A percentile compares a stretch with the other conserved stretches of the same genome.
These are phyloP conservation scores for Matsumyia berberina DNA, from an alignment of 2,888 invertebrate species.

Conservation along the genomic window DNA sequence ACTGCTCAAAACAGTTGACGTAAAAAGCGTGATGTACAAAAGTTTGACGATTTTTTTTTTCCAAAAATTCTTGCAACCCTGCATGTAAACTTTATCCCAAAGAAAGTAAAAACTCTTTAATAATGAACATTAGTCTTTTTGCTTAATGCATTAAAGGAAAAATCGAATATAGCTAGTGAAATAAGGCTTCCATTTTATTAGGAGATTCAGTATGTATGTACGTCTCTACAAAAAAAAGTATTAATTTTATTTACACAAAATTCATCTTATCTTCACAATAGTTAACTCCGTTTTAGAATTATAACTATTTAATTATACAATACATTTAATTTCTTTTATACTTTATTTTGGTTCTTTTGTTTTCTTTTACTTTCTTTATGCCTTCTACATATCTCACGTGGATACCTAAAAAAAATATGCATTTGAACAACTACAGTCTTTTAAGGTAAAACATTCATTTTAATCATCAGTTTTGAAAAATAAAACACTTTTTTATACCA, in stretches of 20 bases:
- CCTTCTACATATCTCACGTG: slow-evolving; percentile 62
- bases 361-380: slow-evolving; percentile 45
- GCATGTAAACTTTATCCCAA: neutral
- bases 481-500: slow-evolving; percentile 34
- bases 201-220: neutral
- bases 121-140: neutral
- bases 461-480: slow-evolving; percentile 29
- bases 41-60: no score
- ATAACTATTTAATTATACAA: slow-evolving; percentile 18
- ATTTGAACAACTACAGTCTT: slow-evolving; percentile 74
- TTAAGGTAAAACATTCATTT: slow-evolving; percentile 73
- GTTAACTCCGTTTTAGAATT: slow-evolving; percentile 11
- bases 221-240: no score
- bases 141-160: neutral
- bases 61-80: neutral
- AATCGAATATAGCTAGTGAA: no score
- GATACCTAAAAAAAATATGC: slow-evolving; percentile 59
- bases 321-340: slow-evolving; percentile 40
- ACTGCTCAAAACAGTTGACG: no score
- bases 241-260: neutral
- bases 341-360: slow-evolving; percentile 29
- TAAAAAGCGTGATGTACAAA: no score
- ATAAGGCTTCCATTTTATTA: neutral
- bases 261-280: slow-evolving; percentile 10
- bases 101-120: no score